Evolutionary conservation across 2,797 vertebrate genomes (phyloP).

Genomic region (Trachurus trachurus): DNA sequence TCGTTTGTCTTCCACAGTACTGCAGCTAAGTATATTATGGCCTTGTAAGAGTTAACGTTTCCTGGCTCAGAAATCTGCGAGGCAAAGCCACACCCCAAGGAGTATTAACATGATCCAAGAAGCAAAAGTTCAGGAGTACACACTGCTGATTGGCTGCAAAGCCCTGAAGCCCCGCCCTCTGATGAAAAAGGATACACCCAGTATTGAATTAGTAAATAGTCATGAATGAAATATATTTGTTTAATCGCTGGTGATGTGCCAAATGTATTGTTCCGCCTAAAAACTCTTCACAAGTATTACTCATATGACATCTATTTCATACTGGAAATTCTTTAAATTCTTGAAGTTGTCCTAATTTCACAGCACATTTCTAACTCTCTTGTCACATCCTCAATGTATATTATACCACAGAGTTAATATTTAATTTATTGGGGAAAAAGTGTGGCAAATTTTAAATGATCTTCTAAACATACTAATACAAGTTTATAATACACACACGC

Average conservation of each 20-base stretch:
- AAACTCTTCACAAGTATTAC: neutral
- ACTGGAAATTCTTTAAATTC: neutral
- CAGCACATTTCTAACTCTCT: slow-evolving; percentile 10
- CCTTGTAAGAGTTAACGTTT: slow-evolving; percentile 82
- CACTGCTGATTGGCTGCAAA: slow-evolving; percentile 82
- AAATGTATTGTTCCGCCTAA: slow-evolving; percentile 26
- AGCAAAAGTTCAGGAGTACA: slow-evolving; percentile 88
- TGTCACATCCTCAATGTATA: neutral
- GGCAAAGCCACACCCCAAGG: slow-evolving; percentile 84
- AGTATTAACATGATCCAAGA: slow-evolving; percentile 87
- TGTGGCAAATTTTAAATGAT: neutral
- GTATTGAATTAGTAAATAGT: slow-evolving; percentile 56
- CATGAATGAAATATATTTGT: slow-evolving; percentile 87
- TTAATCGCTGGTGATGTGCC: slow-evolving; percentile 67
- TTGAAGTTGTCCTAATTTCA: slow-evolving; percentile 14
- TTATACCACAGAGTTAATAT: slow-evolving; percentile 2
- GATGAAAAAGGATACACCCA: slow-evolving; percentile 48
- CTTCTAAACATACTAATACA: slow-evolving; percentile 1
- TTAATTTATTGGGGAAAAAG: neutral
- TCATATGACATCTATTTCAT: slow-evolving; percentile 12
- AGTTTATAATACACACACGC: neutral
- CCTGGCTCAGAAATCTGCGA: slow-evolving; percentile 77
- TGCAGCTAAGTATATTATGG: slow-evolving; percentile 28
- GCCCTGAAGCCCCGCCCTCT: slow-evolving; percentile 55
- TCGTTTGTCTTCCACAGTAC: slow-evolving; percentile 20